Base-by-base conservation (phyloP, 2,888 invertebrate species). In the Erebia aethiops region DNA sequence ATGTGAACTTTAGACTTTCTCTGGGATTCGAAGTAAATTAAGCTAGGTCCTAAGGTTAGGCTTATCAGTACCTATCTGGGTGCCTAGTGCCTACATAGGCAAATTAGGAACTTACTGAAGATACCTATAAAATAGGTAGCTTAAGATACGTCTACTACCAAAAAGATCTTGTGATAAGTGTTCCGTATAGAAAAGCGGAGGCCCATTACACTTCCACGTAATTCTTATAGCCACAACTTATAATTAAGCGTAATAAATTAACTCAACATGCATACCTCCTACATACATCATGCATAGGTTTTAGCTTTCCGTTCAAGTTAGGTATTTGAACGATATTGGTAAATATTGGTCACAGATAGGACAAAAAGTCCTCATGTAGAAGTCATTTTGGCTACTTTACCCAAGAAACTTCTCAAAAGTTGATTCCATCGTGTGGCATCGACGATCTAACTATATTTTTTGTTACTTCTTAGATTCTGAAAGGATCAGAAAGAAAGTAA, bases 241-340 rank as follows among this genome's bases (percentile, higher is more conserved):
- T 71, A 72, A 74, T 72, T 71, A 72, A 69, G 66, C 62, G 70
- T 49, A 65, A 68, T 67, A 70, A 74, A 74, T 74, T 74, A 71
- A 72, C 70, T 56, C 54, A 62, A 69, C 74, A 72, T 68, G 70
- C 70, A 70, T 68, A 68, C 54, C 49, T 63, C 76, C 81, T 78
- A 35, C 35, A 35, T 35, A 35, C 35, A 35, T 7, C 35, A 35
- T 76, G 78, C 81, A 81, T 26, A 81, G 81, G 79, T 80, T 79
- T 80, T 82, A 84, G 46, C 46, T 72, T 77, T 73, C 76, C 75
- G 77, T 77, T 71, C 70, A 76, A 77, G 16, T 52, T n/a, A n/a
- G 16, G 16, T 60, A 57, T 26, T 26, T 57, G 10, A 57, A 1
- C 2, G 26, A 2, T 26, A 21, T 26, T 2, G 52, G 52, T 16